Evolutionary conservation across 2,888 invertebrate species (phyloP).

Genomic region (Suillia variegata): DNA sequence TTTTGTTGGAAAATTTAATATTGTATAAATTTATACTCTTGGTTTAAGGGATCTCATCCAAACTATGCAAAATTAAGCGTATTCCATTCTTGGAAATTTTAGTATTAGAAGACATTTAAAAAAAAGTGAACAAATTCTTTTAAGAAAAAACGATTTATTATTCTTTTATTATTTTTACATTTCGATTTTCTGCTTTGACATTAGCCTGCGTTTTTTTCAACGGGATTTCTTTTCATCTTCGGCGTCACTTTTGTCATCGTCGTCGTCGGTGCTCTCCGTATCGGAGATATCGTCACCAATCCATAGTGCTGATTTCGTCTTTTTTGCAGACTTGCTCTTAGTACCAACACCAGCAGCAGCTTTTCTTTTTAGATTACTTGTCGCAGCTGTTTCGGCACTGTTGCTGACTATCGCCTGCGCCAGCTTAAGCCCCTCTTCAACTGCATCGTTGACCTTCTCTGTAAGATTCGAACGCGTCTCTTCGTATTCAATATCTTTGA

Average conservation of each 20-base stretch:
- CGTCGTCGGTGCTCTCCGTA: not conserved
- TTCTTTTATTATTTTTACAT: too few species aligned
- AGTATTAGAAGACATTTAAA: too few species aligned
- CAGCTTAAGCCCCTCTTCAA: conserved; percentile 80
- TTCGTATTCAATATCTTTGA: conserved; percentile 82
- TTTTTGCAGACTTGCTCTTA: conserved; percentile 31
- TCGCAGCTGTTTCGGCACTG: conserved; percentile 6
- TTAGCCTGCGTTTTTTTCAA: too few species aligned
- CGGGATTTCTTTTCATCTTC: not conserved
- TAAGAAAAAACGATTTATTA: too few species aligned
- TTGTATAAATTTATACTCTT: too few species aligned
- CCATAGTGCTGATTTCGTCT: conserved; percentile 50
- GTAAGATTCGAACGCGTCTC: conserved; percentile 75
- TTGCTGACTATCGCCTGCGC: conserved; percentile 53
- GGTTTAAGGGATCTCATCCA: too few species aligned
- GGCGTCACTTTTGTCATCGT: not conserved
- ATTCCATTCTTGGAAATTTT: too few species aligned
- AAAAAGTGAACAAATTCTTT: too few species aligned
- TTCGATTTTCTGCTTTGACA: too few species aligned
- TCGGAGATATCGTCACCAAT: conserved; percentile 51
- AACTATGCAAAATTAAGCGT: too few species aligned
- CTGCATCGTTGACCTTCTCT: conserved; percentile 82
- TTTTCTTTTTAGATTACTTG: conserved; percentile 21
- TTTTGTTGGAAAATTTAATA: too few species aligned
- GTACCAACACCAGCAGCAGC: conserved; percentile 11